These are phyloP conservation scores for Anthonomus grandis DNA, from an alignment of 1,140 invertebrate genomes.

Conservation along the genomic window DNA sequence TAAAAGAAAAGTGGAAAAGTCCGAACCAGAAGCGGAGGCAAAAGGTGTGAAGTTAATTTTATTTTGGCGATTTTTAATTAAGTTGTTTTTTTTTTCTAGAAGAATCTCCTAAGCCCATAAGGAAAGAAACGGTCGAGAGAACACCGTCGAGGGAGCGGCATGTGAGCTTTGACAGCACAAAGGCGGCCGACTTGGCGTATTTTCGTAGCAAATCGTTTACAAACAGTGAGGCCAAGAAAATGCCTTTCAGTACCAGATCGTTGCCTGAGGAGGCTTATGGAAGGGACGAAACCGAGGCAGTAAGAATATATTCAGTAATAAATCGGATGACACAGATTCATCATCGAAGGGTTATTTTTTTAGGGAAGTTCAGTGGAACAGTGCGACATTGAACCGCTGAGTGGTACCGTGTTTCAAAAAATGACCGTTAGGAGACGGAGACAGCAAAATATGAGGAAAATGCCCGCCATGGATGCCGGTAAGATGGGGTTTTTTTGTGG, in stretches of 20 bases:
- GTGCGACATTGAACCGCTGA: slow-evolving; percentile 48
- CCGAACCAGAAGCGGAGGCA: not conserved
- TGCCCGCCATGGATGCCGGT: slow-evolving; percentile 44
- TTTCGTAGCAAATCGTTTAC: slow-evolving; percentile 22
- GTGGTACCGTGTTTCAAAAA: slow-evolving; percentile 52
- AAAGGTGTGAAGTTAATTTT: not conserved
- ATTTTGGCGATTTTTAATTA: not conserved
- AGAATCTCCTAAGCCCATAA: no score
- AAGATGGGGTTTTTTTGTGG: slow-evolving; percentile 25
- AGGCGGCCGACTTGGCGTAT: slow-evolving; percentile 9
- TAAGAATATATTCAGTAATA: not conserved
- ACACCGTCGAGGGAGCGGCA: slow-evolving; percentile 18
- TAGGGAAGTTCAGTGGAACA: no score
- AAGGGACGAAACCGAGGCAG: slow-evolving; percentile 7
- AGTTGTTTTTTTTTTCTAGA: not conserved
- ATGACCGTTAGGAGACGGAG: slow-evolving; percentile 49
- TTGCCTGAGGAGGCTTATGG: slow-evolving; percentile 19
- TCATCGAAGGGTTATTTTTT: no score
- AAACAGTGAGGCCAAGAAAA: slow-evolving; percentile 14
- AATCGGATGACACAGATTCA: no score
- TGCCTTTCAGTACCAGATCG: slow-evolving; percentile 18
- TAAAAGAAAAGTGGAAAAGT: slow-evolving; percentile 14
- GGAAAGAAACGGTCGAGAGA: no score
- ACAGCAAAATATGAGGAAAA: slow-evolving; percentile 45
- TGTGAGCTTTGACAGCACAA: slow-evolving; percentile 17